Evolutionary conservation across 2,113 vertebrate genomes (phyloP), one percentile per base, ranked within the genome.

Genomic region (Bombycilla garrulus): DNA sequence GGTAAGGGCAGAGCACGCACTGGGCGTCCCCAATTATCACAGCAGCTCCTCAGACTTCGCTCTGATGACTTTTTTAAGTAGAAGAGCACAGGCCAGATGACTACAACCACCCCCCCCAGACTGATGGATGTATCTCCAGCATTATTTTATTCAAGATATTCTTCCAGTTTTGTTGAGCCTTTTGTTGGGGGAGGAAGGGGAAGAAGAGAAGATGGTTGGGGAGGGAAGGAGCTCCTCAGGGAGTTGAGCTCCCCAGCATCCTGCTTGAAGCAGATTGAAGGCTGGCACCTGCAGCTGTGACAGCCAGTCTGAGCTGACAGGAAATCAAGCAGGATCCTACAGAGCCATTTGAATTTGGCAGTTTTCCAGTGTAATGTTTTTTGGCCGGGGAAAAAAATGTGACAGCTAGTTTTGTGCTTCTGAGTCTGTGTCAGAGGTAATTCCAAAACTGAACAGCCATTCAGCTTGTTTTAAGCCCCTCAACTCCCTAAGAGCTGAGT

Each of bases 261-360:
- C 40, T 47, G 1, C 21, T 20, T 53, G 86, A 17, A 42, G 36
- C 31, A 44, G 28, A 14, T 48, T 72, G 80, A 69, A 81, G 60
- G 54, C 25, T 74, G 84, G 22, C n/a, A 67, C n/a, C 53, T 79
- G 56, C 78, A 96, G 38, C 47, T n/a, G n/a, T n/a, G n/a, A n/a
- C n/a, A 14, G 40, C 15, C 71, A 77, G 22, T 4, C 42, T 80
- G 42, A 94, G 67, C 58, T 88, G 62, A 61, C 50, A 86, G 67
- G 20, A 88, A 88, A 88, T 57, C 36, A 50, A 65, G n/a, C 31
- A 36, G 35, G 54, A 70, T 66, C 42, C 66, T 38, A n/a, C 71
- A 86, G 56, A 94, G 15, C 36, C 1, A 0, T 81, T 77, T 66
- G n/a, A 50, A 66, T 65, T 29, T 58, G 82, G 51, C 60, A 83